Evolutionary conservation across 2,797 vertebrate genomes (phyloP), one percentile per base, ranked within the genome.

Genomic region (Cyprinella venusta): DNA sequence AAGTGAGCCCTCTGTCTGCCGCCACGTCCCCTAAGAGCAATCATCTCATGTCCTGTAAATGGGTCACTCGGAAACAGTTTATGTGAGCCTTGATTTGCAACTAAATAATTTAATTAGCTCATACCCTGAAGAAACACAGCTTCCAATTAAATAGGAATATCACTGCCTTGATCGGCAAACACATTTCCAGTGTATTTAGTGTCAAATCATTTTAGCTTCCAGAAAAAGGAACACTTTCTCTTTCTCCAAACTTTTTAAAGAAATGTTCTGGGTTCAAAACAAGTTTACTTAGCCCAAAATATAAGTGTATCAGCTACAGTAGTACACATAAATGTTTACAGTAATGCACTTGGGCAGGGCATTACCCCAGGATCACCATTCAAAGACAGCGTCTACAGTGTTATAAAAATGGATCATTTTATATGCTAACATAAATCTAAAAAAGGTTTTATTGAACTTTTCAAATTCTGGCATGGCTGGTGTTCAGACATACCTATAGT

Each of bases 61-160:
- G 48, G 64, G 81, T 82, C 72, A 68, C 63, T 67, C 80, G 42
- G 50, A 76, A 82, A 82, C n/a, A 16, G 72, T 45, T 59, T 68
- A 56, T 3, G 38, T 59, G 68, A 52, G 30, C 16, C 6, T 30
- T n/a, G n/a, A 42, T 16, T 82, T 18, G 33, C 71, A 65, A 76
- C 61, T 24, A 61, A 24, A 59, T 70, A 63, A 76, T 82, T 75
- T 56, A 82, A 76, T 82, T 45, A 67, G 61, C 33, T 33, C 12
- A 18, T 45, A 76, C 63, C 81, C 72, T 67, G 50, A 76, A 75
- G 72, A 76, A n/a, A 75, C 48, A 56, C 63, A 56, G 36, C 36
- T 76, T 82, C 10, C 5, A n/a, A 76, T 76, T 67, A 76, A 82
- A 45, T n/a, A 76, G 40, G 48, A 82, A 56, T 5, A n/a, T 30